Evolutionary conservation across 2,888 invertebrate species (phyloP).

Genomic region (Rapana venosa): DNA sequence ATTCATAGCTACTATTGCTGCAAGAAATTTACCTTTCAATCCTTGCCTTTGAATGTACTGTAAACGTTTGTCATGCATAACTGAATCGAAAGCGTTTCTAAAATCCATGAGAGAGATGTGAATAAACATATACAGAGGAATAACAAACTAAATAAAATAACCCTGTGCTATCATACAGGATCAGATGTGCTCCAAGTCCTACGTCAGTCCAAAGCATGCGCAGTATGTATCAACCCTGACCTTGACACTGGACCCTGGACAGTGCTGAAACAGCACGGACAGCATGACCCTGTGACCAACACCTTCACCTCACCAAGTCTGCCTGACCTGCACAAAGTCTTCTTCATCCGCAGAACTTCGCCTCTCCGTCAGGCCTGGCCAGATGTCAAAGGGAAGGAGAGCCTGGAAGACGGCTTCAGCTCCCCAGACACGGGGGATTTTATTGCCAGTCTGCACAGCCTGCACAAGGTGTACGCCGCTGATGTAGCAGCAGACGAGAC

Average conservation of each 20-base stretch:
- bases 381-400: background rate
- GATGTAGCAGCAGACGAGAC: background rate
- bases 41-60: no score
- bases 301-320: constrained; percentile 37
- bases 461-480: background rate
- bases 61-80: no score
- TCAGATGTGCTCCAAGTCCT: constrained; percentile 33
- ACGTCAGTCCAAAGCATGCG: constrained; percentile 30
- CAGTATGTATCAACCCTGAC: constrained; percentile 13
- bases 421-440: constrained; percentile 40
- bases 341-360: constrained; percentile 5
- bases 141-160: background rate
- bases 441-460: constrained; percentile 36
- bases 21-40: no score
- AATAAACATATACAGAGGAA: no score
- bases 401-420: background rate
- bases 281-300: constrained; percentile 42
- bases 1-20: no score
- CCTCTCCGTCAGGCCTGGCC: background rate
- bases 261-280: constrained; percentile 34
- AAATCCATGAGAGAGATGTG: no score
- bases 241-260: constrained; percentile 22
- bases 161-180: background rate
- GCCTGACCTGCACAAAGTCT: background rate
- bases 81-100: no score